Percentiles rank a stretch among this genome's conserved stretches.
Evolutionary conservation across 2,888 invertebrate genomes (phyloP).

Genomic region (Noctua fimbriata): DNA sequence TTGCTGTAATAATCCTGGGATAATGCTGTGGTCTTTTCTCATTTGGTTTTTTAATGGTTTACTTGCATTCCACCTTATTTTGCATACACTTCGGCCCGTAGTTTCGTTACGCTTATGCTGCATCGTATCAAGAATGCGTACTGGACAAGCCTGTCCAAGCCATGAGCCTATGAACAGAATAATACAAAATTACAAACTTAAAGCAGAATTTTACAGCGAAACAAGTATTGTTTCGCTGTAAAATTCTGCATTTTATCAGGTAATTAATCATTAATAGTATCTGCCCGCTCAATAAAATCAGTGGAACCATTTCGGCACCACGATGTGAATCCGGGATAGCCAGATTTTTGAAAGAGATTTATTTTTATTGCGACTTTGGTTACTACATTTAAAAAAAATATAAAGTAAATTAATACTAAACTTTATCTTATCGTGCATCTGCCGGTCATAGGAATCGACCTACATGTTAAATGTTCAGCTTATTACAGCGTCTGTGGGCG

Average conservation of each 20-base stretch:
- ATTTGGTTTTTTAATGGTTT: conserved; percentile 17
- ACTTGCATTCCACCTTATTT: conserved; percentile 16
- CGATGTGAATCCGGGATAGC: background rate
- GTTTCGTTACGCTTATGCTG: background rate
- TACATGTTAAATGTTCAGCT: conserved; percentile 33
- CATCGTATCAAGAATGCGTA: background rate
- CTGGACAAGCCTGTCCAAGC: conserved; percentile 3
- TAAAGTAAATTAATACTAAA: background rate
- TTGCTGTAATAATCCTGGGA: conserved; percentile 9
- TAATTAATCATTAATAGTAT: background rate
- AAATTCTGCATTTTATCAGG: background rate
- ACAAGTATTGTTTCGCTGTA: background rate
- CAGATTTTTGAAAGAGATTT: background rate
- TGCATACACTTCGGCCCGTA: background rate
- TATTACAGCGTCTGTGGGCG: conserved; percentile 36
- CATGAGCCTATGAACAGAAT: background rate
- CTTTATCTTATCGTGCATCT: conserved; percentile 22
- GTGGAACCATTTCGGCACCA: background rate
- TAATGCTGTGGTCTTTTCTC: conserved; percentile 11
- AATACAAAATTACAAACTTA: background rate
- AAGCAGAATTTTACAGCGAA: too few species aligned
- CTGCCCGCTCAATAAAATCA: background rate
- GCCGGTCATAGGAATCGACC: conserved; percentile 24
- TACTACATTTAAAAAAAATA: background rate
- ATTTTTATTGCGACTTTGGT: background rate